Evolutionary conservation across 2,797 vertebrate species (phyloP), one percentile per base, ranked within the genome.

Genomic region (Brotula barbata): DNA sequence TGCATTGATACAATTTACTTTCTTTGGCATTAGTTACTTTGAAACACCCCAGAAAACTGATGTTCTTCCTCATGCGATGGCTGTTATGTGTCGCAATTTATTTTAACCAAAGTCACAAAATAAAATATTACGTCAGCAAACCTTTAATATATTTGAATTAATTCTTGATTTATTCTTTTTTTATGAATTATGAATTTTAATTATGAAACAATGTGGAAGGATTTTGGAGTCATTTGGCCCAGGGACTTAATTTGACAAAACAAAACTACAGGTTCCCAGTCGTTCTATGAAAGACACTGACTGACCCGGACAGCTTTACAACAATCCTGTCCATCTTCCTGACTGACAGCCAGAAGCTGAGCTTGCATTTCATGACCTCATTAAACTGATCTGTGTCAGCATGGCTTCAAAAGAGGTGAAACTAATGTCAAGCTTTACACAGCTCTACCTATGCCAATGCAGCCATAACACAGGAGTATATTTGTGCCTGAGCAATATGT

Each of bases 301-400:
- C 34, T 40, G 60, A 64, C 36, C 13, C 19, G 44, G 60, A 76
- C 62, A 73, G 64, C 72, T 76, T 78, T 70, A 63, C 72, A 75
- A 49, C 61, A 73, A 21, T 74, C 62, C 66, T 76, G 68, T 73
- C 61, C 64, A 40, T 68, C 51, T n/a, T 51, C 31, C 54, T 80
- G 78, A 80, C 62, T 66, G 77, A 77, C 77, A 70, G 74, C 72
- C 60, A 68, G 68, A 60, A 79, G 71, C 72, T 80, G 73, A 77
- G 75, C 58, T 68, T 64, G 66, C 66, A 62, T 80, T 73, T 75
- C 68, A 71, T 66, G 65, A 67, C 77, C 71, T 67, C 58, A 61
- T 81, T 82, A 82, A 62, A 54, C 36, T 60, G 62, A 77, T 74
- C 52, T 63, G 44, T 80, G 77, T 71, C 70, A 81, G 64, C 41